These are phyloP conservation scores for Amphiprion percula DNA, from an alignment of 2,113 vertebrate species.

Conservation along the genomic window DNA sequence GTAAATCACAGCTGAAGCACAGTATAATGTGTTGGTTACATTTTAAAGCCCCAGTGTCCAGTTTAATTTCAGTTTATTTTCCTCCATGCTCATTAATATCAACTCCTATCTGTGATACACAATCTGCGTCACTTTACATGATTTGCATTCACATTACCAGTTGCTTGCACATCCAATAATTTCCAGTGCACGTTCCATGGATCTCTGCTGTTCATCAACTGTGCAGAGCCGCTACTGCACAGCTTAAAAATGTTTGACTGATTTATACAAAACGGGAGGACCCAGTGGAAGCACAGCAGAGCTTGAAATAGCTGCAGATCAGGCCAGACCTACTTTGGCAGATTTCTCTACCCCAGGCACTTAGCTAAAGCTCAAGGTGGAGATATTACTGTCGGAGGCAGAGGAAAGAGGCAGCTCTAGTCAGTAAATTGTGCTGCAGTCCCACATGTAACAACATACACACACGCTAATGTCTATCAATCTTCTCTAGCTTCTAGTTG, in stretches of 20 bases:
- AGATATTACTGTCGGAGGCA: constrained; percentile 22
- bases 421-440: constrained; percentile 28
- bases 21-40: neutral
- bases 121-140: neutral
- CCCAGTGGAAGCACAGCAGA: constrained; percentile 57
- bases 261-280: constrained; percentile 58
- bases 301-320: constrained; percentile 76
- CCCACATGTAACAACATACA: constrained; percentile 14
- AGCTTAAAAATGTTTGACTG: constrained; percentile 67
- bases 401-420: constrained; percentile 24
- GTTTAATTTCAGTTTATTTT: constrained; percentile 4
- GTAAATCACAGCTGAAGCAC: constrained; percentile 9
- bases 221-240: constrained; percentile 38
- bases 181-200: neutral
- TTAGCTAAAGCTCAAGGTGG: constrained; percentile 45
- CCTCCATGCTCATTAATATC: neutral
- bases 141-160: constrained; percentile 21
- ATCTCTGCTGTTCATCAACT: constrained; percentile 3
- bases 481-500: neutral
- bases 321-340: constrained; percentile 73
- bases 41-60: neutral
- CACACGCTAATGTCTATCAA: neutral
- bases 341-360: constrained; percentile 28
- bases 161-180: constrained; percentile 12
- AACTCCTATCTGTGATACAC: neutral